These are phyloP conservation scores for Drosophila ananassae DNA, from an alignment of 1,140 invertebrate genomes.

Conservation along the genomic window DNA sequence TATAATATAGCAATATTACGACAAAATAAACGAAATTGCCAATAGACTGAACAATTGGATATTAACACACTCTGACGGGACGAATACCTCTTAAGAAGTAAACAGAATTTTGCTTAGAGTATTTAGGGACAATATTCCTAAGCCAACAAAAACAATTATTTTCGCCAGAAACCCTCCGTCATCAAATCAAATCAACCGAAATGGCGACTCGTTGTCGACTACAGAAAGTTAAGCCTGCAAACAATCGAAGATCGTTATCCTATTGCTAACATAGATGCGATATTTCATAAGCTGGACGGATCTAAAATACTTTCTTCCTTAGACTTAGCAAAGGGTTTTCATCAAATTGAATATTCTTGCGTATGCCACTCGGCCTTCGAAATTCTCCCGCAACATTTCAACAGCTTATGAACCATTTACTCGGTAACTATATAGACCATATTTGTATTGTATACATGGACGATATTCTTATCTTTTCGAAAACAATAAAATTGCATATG, in stretches of 20 bases:
- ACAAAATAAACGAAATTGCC: constrained; percentile 9
- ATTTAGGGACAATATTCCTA: constrained; percentile 9
- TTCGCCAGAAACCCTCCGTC: too few species aligned
- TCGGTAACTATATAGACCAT: not conserved
- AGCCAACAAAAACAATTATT: constrained; percentile 8
- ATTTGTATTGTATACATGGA: constrained; percentile 4
- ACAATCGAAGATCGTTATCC: not conserved
- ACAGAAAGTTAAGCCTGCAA: constrained; percentile 3
- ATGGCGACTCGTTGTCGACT: constrained; percentile 10
- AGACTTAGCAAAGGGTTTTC: too few species aligned
- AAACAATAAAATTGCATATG: constrained; percentile 6
- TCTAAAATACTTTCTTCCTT: too few species aligned
- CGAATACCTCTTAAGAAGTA: constrained; percentile 2
- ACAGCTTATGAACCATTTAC: constrained; percentile 10
- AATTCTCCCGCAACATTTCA: constrained; percentile 10
- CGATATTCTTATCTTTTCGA: constrained; percentile 10
- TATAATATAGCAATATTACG: constrained; percentile 11
- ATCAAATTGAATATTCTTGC: too few species aligned
- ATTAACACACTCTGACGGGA: constrained; percentile 5
- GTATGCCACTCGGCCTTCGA: constrained; percentile 5
- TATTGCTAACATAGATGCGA: not conserved
- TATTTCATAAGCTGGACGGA: too few species aligned
- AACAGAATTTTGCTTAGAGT: constrained; percentile 12
- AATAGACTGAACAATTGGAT: not conserved
- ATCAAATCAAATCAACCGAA: constrained; percentile 6